Percentiles rank a stretch among this genome's conserved stretches.
Evolutionary conservation across 2,797 vertebrate genomes (phyloP).

Genomic region (Sebastes trivittatus): DNA sequence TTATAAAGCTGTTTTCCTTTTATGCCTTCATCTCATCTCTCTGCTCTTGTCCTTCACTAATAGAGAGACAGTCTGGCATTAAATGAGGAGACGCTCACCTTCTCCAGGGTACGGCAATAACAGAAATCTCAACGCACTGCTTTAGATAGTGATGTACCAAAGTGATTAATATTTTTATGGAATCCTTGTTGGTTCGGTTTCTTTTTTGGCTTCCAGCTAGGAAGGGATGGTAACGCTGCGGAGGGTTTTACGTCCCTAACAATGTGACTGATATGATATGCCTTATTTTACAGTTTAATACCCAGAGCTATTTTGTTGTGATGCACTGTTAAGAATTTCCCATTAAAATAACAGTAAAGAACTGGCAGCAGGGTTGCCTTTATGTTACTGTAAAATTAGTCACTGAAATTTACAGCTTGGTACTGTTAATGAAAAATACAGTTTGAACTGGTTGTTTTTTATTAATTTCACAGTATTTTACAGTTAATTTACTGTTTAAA

Average conservation of each 20-base stretch:
- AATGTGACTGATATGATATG: not conserved
- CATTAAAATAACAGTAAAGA: too few relatives aligned
- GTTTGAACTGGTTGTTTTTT: too few relatives aligned
- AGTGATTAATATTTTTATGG: conserved; percentile 17
- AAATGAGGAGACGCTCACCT: conserved; percentile 51
- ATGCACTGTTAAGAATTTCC: not conserved
- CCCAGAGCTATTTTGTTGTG: not conserved
- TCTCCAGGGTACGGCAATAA: conserved; percentile 32
- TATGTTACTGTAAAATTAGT: too few relatives aligned
- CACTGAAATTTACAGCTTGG: too few relatives aligned
- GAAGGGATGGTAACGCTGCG: conserved; percentile 1
- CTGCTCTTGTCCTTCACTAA: conserved; percentile 65
- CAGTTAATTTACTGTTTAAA: too few relatives aligned
- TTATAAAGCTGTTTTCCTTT: conserved; percentile 65
- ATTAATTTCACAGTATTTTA: too few relatives aligned
- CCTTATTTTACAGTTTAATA: not conserved
- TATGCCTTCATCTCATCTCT: conserved; percentile 67
- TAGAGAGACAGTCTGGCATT: conserved; percentile 50
- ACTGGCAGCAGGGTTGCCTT: too few relatives aligned
- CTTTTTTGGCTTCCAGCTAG: not conserved
- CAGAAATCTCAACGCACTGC: conserved; percentile 30
- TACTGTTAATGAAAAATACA: too few relatives aligned
- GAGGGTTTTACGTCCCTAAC: not conserved
- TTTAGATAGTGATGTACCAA: conserved; percentile 9
- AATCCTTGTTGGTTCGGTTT: conserved; percentile 1